These are phyloP conservation scores for Achatina immaculata DNA, from an alignment of 1,140 invertebrate genomes.

Conservation along the genomic window DNA sequence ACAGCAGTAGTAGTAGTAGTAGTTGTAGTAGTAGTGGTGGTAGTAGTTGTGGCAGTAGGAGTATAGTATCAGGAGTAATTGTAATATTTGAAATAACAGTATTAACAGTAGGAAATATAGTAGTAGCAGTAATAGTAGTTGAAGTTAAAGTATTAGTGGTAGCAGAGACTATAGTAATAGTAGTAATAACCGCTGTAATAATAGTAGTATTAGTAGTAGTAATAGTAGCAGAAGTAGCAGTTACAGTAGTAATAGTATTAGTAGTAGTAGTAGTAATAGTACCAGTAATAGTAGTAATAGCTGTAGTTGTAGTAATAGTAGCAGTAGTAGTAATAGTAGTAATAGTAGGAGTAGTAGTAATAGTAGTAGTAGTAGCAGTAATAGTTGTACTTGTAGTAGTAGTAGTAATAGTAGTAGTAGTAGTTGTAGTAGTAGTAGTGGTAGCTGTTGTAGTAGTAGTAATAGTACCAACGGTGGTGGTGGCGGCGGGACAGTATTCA, in stretches of 20 bases:
- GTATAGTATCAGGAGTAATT: neutral
- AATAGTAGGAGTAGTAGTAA: neutral
- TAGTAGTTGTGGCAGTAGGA: slow-evolving; percentile 8
- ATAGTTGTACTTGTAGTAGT: neutral
- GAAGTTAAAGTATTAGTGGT: neutral
- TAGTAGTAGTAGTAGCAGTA: neutral
- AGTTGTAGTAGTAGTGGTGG: neutral
- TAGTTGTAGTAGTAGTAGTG: neutral
- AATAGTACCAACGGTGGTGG: neutral
- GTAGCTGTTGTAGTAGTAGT: neutral
- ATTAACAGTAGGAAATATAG: neutral
- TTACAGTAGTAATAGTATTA: slow-evolving; percentile 16
- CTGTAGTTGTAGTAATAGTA: neutral
- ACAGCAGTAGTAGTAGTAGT: neutral
- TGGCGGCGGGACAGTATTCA: neutral
- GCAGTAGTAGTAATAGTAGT: neutral
- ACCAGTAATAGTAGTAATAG: slow-evolving; percentile 20
- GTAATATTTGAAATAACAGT: neutral
- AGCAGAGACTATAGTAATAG: neutral
- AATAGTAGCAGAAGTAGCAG: slow-evolving; percentile 15
- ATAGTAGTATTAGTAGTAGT: neutral
- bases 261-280: slow-evolving; percentile 29
- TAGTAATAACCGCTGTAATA: neutral
- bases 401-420: neutral
- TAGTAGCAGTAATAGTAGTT: slow-evolving; percentile 5